Evolutionary conservation across 2,888 invertebrate species (phyloP).

Genomic region (Halictus quadricinctus): DNA sequence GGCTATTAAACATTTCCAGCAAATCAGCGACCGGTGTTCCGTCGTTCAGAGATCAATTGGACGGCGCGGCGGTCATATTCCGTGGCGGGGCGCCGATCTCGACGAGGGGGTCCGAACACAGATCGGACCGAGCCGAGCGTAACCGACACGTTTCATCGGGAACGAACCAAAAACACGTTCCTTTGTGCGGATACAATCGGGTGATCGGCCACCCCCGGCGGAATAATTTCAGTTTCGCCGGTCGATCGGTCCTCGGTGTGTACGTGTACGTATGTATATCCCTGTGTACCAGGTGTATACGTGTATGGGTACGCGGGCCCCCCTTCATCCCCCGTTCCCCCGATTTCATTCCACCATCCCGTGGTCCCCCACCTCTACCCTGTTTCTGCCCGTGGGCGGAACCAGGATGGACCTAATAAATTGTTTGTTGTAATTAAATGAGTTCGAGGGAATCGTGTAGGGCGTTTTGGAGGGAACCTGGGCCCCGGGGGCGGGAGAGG

Average conservation of each 20-base stretch:
- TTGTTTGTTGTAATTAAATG: conserved; percentile 83
- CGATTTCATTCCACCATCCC: conserved; percentile 42
- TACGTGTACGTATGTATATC: neutral
- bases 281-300: neutral
- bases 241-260: conserved; percentile 44
- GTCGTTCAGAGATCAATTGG: conserved; percentile 45
- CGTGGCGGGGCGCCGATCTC: conserved; percentile 32
- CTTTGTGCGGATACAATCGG: conserved; percentile 52
- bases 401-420: conserved; percentile 81
- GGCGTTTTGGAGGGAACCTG: conserved; percentile 70
- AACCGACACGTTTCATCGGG: conserved; percentile 57
- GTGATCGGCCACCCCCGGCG: conserved; percentile 46
- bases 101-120: conserved; percentile 28
- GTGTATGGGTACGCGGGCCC: neutral
- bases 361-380: conserved; percentile 20
- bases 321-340: conserved; percentile 23
- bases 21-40: conserved; percentile 47
- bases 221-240: conserved; percentile 66
- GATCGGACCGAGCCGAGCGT: conserved; percentile 44
- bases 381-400: conserved; percentile 74
- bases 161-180: conserved; percentile 59
- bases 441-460: conserved; percentile 81
- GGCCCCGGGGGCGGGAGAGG: conserved; percentile 21
- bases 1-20: conserved; percentile 40
- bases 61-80: conserved; percentile 37